Evolutionary conservation across 2,113 vertebrate species (phyloP), one percentile per base, ranked within the genome.

Genomic region (Tachycineta bicolor): DNA sequence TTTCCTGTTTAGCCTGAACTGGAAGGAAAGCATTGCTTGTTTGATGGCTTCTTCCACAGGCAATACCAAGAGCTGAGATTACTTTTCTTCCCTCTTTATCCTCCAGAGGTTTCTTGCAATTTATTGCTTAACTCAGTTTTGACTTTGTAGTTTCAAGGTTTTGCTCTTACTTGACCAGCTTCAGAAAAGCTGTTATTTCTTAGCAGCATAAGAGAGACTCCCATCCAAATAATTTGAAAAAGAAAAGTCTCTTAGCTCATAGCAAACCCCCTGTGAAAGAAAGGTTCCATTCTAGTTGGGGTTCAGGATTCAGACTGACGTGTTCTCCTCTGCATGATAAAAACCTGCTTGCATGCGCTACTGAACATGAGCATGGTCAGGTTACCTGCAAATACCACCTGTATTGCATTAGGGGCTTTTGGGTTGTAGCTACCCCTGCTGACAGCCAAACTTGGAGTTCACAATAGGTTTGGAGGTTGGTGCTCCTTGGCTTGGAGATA

Each of bases 361-460:
- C 62, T 63, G 58, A 49, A 14, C 0, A 0, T 12, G 33, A 56
- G 24, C 14, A 0, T 5, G 41, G 4, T 29, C 64, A 41, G 73
- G 19, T 56, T 31, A 43, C 29, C 73, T 58, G 59, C 25, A 69
- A 4, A 39, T 17, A 12, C 12, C 5, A 4, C 46, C 47, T 52
- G 23, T 12, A 1, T 20, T n/a, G 25, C 13, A 1, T 39, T 11
- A 1, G 49, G 26, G 20, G 34, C 22, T 31, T 74, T 37, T 10
- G 62, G 63, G 21, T 41, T 77, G 58, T 46, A 52, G 55, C 49
- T 59, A 5, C 6, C 44, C 28, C 28, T 37, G 31, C 65, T 59
- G 46, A 26, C 46, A 44, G 24, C 46, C 41, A 44, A 3, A 20
- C 53, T 7, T 9, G 10, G 65, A 59, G 46, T 47, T 25, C 5